A percentile compares a stretch with the other conserved stretches of the same genome.
These are phyloP conservation scores for Argopecten irradians DNA, from an alignment of 1,140 invertebrate genomes.

Conservation along the genomic window DNA sequence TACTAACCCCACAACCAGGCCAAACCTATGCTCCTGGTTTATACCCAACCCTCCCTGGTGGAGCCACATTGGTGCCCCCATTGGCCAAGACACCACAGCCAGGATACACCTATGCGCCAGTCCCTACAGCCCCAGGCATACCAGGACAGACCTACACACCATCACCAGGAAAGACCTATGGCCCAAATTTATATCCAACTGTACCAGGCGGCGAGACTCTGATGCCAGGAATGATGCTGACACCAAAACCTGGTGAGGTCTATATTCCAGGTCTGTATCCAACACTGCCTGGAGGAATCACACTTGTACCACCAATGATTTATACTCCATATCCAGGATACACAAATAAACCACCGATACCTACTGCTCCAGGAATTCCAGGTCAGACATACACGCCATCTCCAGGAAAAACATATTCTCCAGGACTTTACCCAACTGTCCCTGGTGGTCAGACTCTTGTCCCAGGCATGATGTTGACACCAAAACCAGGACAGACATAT, in stretches of 20 bases:
- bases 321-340: neutral
- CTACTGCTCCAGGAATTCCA: conserved; percentile 39
- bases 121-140: conserved; percentile 28
- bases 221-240: neutral
- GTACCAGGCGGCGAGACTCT: neutral
- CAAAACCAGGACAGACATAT: conserved; percentile 48
- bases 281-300: neutral
- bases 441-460: conserved; percentile 46
- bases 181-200: conserved; percentile 36
- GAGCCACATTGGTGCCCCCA: neutral
- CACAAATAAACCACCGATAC: neutral
- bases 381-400: conserved; percentile 50
- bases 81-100: conserved; percentile 1
- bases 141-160: conserved; percentile 32
- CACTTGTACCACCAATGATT: neutral
- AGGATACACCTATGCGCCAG: conserved; percentile 36
- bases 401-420: conserved; percentile 55
- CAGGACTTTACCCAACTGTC: conserved; percentile 53
- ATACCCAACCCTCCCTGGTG: conserved; percentile 4
- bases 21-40: conserved; percentile 31
- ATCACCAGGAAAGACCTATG: conserved; percentile 26
- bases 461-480: conserved; percentile 50
- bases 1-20: neutral
- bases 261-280: neutral
- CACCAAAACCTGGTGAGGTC: neutral